Percentiles rank a stretch among this genome's conserved stretches.
These are phyloP conservation scores for Andrena cerasifolii DNA, from an alignment of 1,140 invertebrate genomes.

Conservation along the genomic window DNA sequence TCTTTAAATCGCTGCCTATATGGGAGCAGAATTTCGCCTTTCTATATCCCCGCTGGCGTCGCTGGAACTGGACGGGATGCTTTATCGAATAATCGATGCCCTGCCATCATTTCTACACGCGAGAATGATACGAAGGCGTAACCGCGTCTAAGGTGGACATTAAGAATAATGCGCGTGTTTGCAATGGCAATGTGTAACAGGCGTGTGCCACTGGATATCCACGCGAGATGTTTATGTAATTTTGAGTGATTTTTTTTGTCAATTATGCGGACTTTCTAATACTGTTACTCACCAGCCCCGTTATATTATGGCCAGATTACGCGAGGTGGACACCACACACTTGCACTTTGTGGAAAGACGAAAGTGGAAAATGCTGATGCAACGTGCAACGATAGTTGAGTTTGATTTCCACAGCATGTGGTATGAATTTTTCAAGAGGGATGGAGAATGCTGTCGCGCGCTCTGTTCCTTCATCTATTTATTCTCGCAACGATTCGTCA, in stretches of 20 bases:
- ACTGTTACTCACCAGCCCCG: constrained; percentile 31
- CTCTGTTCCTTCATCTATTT: background rate
- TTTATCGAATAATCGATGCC: background rate
- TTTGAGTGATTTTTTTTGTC: background rate
- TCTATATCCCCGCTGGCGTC: background rate
- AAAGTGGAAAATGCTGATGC: constrained; percentile 53
- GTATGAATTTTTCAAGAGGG: constrained; percentile 36
- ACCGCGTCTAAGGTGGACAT: background rate
- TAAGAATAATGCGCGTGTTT: background rate
- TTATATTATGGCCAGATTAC: constrained; percentile 34
- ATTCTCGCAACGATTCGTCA: background rate
- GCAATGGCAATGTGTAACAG: background rate
- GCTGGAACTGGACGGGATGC: background rate
- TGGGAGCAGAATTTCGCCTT: background rate
- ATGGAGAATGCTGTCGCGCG: constrained; percentile 15
- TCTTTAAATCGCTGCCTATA: background rate
- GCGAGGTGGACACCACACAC: constrained; percentile 8
- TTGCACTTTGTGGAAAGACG: constrained; percentile 46
- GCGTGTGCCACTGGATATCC: background rate
- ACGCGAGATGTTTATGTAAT: background rate
- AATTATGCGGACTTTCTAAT: constrained; percentile 20
- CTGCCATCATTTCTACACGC: background rate
- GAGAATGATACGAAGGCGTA: background rate
- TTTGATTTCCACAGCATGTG: constrained; percentile 37
- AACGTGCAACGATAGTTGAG: constrained; percentile 45